phyloP scores from a whole-genome alignment of 2,888 invertebrate genomes.

The Caenorhabditis macrosperma region DNA sequence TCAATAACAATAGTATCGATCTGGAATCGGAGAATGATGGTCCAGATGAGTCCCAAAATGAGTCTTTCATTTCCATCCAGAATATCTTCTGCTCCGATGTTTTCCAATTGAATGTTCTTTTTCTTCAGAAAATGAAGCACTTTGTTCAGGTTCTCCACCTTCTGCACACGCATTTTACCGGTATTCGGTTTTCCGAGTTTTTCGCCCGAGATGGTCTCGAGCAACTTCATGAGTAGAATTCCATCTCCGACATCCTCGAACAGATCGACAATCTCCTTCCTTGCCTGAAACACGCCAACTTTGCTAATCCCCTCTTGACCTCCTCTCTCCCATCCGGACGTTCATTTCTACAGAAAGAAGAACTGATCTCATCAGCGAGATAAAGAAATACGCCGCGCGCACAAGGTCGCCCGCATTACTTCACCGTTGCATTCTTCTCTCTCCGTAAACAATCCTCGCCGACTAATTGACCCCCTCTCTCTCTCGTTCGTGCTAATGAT shows the following conservation, averaged over 20 bases:
- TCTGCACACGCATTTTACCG: conserved; percentile 94
- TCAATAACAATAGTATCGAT: conserved; percentile 98
- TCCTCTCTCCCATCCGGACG: conserved; percentile 3
- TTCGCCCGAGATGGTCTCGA: conserved; percentile 99
- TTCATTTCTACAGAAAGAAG: conserved; percentile 27
- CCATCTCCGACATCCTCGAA: conserved; percentile 97
- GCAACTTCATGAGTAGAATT: conserved; percentile 90
- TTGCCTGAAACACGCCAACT: conserved; percentile 85
- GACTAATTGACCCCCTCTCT: conserved; percentile 36
- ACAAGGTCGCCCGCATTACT: conserved; percentile 45
- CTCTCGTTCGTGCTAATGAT: conserved; percentile 10
- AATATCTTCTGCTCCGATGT: conserved; percentile 98
- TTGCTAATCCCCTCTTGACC: neutral
- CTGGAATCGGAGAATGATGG: conserved; percentile 98
- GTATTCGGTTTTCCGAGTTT: conserved; percentile 94
- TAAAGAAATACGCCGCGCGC: conserved; percentile 19
- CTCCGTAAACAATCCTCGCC: conserved; percentile 44
- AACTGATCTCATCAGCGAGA: conserved; percentile 42
- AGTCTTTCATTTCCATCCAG: conserved; percentile 97
- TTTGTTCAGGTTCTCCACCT: conserved; percentile 98
- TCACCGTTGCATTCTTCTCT: conserved; percentile 31
- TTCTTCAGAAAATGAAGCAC: conserved; percentile 79
- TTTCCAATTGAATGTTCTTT: conserved; percentile 86
- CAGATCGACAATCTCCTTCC: conserved; percentile 97
- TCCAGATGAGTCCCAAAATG: conserved; percentile 98